A percentile compares a stretch with the other conserved stretches of the same genome.
phyloP scores from a whole-genome alignment of 2,113 vertebrate species.

The Myocastor coypus region DNA sequence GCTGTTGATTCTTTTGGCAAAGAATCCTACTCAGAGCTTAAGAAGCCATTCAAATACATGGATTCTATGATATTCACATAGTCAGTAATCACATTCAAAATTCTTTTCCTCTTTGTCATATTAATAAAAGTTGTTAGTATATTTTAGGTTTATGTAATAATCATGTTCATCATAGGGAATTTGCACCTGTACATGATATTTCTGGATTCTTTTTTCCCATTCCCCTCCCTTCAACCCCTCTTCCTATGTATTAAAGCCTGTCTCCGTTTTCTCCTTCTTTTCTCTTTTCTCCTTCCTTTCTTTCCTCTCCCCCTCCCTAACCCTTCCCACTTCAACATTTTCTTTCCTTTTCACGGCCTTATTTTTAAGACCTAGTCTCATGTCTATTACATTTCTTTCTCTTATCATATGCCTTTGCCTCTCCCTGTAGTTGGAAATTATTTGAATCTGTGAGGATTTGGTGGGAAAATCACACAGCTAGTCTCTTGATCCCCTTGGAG shows the following conservation, averaged over 20 bases:
- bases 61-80: background rate
- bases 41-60: background rate
- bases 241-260: background rate
- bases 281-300: background rate
- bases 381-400: background rate
- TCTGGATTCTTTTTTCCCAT: background rate
- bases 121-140: background rate
- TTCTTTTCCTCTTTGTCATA: background rate
- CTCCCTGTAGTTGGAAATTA: background rate
- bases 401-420: background rate
- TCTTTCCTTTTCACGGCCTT: background rate
- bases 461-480: background rate
- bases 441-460: background rate
- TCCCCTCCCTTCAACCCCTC: background rate
- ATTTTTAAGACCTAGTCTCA: background rate
- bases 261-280: background rate
- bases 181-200: background rate
- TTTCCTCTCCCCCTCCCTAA: background rate
- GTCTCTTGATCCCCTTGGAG: rapidly evolving
- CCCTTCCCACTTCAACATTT: background rate
- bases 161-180: background rate
- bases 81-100: conserved; percentile 21
- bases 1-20: background rate
- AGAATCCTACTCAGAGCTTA: background rate
- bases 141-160: background rate